Evolutionary conservation across 2,113 vertebrate genomes (phyloP).

Genomic region (Mungos mungo): DNA sequence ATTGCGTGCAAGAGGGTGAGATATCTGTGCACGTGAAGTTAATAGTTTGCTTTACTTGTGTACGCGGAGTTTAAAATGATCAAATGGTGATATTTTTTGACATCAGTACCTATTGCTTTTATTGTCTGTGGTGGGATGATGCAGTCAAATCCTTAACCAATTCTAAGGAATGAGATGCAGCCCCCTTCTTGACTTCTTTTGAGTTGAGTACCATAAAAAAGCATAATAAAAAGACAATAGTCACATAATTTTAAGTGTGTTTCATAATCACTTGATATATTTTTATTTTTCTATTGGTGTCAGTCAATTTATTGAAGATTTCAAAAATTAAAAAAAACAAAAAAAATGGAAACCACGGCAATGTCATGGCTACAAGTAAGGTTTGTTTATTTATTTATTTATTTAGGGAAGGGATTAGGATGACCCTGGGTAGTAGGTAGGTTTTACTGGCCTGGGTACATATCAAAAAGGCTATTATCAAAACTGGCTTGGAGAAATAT

Average conservation of each 20-base stretch:
- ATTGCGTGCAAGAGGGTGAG: neutral
- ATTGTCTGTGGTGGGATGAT: neutral
- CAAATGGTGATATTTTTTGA: neutral
- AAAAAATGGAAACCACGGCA: neutral
- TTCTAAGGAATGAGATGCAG: neutral
- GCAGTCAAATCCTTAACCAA: neutral
- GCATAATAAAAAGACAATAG: neutral
- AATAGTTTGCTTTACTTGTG: neutral
- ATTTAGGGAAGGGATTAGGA: neutral
- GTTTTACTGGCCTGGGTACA: neutral
- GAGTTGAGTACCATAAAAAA: neutral
- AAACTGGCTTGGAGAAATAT: constrained; percentile 44
- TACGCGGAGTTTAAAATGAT: neutral
- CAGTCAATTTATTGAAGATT: neutral
- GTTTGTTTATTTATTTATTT: no score
- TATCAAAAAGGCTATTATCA: neutral
- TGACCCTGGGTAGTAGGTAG: neutral
- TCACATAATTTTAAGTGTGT: neutral
- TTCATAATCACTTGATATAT: neutral
- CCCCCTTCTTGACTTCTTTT: neutral
- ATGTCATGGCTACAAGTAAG: neutral
- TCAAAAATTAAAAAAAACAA: neutral
- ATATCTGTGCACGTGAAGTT: neutral
- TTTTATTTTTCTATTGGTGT: neutral
- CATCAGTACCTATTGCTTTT: neutral